Evolutionary conservation across 2,888 invertebrate species (phyloP).

Genomic region (Plagodis pulveraria): DNA sequence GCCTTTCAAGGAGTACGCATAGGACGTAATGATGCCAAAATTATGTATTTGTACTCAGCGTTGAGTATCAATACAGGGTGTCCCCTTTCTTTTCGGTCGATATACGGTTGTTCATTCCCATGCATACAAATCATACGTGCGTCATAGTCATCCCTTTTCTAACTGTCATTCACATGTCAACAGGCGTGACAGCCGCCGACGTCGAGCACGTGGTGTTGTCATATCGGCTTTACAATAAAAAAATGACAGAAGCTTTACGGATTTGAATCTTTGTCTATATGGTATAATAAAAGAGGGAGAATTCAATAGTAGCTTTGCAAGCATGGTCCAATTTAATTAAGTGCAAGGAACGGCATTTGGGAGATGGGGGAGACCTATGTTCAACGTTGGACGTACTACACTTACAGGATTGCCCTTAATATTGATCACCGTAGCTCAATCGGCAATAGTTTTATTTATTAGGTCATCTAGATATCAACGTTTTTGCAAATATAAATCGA

Average conservation of each 20-base stretch:
- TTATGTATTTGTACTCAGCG: neutral
- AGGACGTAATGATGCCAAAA: no score
- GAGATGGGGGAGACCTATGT: no score
- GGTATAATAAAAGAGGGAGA: neutral
- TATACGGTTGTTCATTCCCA: conserved; percentile 44
- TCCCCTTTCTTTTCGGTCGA: conserved; percentile 22
- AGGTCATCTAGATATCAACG: no score
- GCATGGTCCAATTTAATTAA: no score
- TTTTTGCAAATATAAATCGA: no score
- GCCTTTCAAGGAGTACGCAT: no score
- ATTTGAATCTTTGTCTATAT: conserved; percentile 7
- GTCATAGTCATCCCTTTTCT: conserved; percentile 49
- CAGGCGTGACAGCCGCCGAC: conserved; percentile 65
- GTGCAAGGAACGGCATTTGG: no score
- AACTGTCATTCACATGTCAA: conserved; percentile 72
- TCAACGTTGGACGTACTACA: no score
- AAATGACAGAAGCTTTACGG: conserved; percentile 36
- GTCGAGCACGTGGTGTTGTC: conserved; percentile 70
- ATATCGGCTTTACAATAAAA: conserved; percentile 66
- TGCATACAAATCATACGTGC: conserved; percentile 59
- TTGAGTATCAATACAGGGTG: conserved; percentile 9
- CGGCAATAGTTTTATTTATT: no score
- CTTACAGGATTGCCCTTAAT: no score
- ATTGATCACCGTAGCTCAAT: no score
- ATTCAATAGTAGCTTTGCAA: no score